A percentile compares a stretch with the other conserved stretches of the same genome.
These are phyloP conservation scores for Ictidomys tridecemlineatus DNA, from an alignment of 2,113 vertebrate species.

Conservation along the genomic window DNA sequence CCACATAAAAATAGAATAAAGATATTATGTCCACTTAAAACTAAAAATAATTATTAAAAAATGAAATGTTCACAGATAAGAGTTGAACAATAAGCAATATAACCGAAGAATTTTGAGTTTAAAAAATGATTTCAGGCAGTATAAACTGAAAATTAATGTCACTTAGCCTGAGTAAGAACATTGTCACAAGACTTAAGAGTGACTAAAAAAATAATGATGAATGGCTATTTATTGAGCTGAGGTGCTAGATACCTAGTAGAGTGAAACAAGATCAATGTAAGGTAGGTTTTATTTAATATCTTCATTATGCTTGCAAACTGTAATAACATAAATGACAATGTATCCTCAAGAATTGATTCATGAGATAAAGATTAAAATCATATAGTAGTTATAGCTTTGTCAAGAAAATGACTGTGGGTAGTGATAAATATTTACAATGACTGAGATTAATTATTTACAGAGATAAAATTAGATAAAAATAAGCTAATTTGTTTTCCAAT, in stretches of 20 bases:
- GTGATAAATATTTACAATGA: constrained; percentile 73
- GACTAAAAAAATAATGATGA: constrained; percentile 72
- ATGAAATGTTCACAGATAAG: not conserved
- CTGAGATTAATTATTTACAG: constrained; percentile 71
- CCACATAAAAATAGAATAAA: no score
- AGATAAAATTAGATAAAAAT: constrained; percentile 58
- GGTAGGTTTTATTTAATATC: constrained; percentile 76
- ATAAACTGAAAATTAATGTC: constrained; percentile 75
- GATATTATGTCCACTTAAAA: no score
- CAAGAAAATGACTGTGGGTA: constrained; percentile 57
- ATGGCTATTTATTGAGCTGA: constrained; percentile 77
- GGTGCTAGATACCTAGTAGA: constrained; percentile 62
- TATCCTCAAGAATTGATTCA: constrained; percentile 69
- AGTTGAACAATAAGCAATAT: not conserved
- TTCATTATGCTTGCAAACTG: constrained; percentile 74
- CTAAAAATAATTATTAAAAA: no score
- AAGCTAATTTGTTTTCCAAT: constrained; percentile 66
- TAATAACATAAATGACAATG: constrained; percentile 72
- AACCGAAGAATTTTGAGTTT: not conserved
- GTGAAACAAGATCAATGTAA: constrained; percentile 76
- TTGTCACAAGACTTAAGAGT: constrained; percentile 47
- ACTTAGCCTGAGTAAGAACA: constrained; percentile 46
- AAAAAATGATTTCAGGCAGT: constrained; percentile 48
- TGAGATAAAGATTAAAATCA: constrained; percentile 78
- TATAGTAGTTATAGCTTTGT: constrained; percentile 67